These are phyloP conservation scores for Podarcis muralis DNA, from an alignment of 2,113 vertebrate species.

Conservation along the genomic window DNA sequence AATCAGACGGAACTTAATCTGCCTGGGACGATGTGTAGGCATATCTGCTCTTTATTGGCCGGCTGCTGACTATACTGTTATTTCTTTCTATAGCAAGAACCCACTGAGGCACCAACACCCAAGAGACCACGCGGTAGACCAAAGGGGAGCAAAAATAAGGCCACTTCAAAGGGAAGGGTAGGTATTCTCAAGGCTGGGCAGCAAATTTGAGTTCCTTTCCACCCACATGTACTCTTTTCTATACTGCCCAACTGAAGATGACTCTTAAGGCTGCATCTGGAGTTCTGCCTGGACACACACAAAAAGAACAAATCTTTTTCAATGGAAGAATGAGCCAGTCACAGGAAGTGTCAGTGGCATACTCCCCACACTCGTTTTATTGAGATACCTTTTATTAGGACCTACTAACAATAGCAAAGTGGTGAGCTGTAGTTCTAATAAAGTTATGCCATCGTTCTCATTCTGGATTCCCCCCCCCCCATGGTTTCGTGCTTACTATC, in stretches of 20 bases:
- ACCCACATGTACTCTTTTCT: background rate
- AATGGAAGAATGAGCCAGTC: background rate
- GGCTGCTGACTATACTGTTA: background rate
- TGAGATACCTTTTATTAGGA: background rate
- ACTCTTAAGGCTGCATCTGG: background rate
- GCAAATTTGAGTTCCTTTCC: background rate
- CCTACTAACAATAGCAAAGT: background rate
- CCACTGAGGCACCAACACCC: conserved; percentile 90
- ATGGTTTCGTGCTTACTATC: background rate
- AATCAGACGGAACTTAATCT: background rate
- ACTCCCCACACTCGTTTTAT: background rate
- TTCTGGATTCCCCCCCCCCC: background rate
- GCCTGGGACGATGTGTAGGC: background rate
- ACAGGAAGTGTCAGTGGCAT: background rate
- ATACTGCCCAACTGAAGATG: background rate
- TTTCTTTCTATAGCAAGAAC: conserved; percentile 80
- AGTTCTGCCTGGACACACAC: background rate
- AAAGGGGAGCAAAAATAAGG: conserved; percentile 96
- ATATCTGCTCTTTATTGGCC: background rate
- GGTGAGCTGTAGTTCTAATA: background rate
- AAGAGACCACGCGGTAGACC: conserved; percentile 95
- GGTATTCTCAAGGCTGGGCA: conserved; percentile 9
- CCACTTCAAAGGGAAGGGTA: conserved; percentile 86
- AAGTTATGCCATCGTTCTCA: background rate
- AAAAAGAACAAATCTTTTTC: background rate